Evolutionary conservation across 2,888 invertebrate species (phyloP).

Genomic region (Eueremaeus valkanovi): DNA sequence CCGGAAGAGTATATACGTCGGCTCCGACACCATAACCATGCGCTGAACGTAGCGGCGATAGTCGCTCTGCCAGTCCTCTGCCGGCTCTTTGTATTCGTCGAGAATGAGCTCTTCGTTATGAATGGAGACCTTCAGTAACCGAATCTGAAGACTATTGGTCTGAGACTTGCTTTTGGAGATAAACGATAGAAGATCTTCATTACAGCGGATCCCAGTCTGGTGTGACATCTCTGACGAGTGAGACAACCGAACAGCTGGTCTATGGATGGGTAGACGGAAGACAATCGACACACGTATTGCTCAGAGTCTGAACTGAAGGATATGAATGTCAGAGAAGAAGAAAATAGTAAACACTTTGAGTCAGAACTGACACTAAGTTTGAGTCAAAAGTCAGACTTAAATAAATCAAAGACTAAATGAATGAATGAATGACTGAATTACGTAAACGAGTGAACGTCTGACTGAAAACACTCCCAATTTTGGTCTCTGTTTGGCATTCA

Average conservation of each 20-base stretch:
- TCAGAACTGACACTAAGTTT: not conserved
- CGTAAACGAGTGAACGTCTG: no score
- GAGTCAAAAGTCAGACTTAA: not conserved
- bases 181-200: slow-evolving; percentile 71
- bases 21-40: slow-evolving; percentile 70
- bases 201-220: slow-evolving; percentile 83
- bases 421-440: not conserved
- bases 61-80: slow-evolving; percentile 45
- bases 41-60: slow-evolving; percentile 70
- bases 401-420: no score
- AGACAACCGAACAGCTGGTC: no score
- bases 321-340: not conserved
- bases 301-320: not conserved
- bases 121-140: slow-evolving; percentile 77
- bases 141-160: slow-evolving; percentile 61
- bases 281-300: no score
- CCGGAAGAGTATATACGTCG: slow-evolving; percentile 85
- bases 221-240: slow-evolving; percentile 80
- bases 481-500: not conserved
- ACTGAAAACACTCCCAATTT: slow-evolving; percentile 1
- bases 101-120: slow-evolving; percentile 60
- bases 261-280: no score
- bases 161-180: slow-evolving; percentile 72
- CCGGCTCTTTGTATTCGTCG: slow-evolving; percentile 27
- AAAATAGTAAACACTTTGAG: not conserved